phyloP scores from a whole-genome alignment of 2,797 vertebrate species.

The Crenichthys baileyi region DNA sequence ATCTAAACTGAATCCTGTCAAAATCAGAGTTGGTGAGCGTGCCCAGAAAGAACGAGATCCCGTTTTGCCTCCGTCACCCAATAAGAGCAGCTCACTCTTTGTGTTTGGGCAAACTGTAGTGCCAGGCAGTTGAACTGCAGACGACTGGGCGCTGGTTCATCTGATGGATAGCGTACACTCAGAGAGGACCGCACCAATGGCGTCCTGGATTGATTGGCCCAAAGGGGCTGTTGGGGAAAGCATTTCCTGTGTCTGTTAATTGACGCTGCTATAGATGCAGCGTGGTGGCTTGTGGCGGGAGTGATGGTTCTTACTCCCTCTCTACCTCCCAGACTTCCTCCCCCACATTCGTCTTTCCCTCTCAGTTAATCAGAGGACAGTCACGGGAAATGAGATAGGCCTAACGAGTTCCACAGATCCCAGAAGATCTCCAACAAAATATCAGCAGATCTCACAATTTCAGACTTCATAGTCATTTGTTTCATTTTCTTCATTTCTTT shows the following conservation, averaged over 20 bases:
- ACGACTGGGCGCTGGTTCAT: slow-evolving; percentile 67
- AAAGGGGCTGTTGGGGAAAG: slow-evolving; percentile 72
- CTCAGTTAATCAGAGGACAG: slow-evolving; percentile 63
- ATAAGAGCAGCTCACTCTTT: slow-evolving; percentile 55
- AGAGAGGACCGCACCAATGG: slow-evolving; percentile 69
- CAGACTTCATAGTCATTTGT: not conserved
- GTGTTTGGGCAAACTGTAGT: slow-evolving; percentile 66
- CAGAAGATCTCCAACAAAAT: slow-evolving; percentile 21
- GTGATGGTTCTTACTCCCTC: slow-evolving; percentile 56
- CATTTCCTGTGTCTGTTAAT: slow-evolving; percentile 82
- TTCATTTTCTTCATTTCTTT: not conserved
- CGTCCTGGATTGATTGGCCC: slow-evolving; percentile 77
- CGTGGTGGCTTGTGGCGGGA: slow-evolving; percentile 64
- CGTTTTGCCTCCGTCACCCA: slow-evolving; percentile 61
- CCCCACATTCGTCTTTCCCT: slow-evolving; percentile 52
- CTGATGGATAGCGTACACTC: slow-evolving; percentile 75
- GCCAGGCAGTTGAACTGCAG: slow-evolving; percentile 68
- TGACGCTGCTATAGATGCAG: slow-evolving; percentile 72
- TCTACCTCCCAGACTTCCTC: slow-evolving; percentile 23
- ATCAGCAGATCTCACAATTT: slow-evolving; percentile 1
- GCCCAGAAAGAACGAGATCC: slow-evolving; percentile 47
- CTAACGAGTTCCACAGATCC: slow-evolving; percentile 34
- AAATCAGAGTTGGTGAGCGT: slow-evolving; percentile 33
- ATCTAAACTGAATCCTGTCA: slow-evolving; percentile 1
- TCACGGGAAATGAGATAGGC: slow-evolving; percentile 59